These are phyloP conservation scores for Amphipyra tragopoginis DNA, from an alignment of 2,888 invertebrate species.

Conservation along the genomic window DNA sequence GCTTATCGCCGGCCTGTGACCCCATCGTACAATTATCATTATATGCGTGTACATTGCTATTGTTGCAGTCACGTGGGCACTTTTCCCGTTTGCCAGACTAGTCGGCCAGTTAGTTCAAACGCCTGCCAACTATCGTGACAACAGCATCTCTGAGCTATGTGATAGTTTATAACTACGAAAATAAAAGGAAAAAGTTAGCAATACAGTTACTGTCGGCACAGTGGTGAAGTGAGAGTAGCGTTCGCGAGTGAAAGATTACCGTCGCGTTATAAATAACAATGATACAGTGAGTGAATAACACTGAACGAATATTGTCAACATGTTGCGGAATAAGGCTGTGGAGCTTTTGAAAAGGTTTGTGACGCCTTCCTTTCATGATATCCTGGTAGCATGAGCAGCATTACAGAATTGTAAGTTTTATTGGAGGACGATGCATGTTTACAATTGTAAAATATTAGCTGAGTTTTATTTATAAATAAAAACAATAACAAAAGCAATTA, in stretches of 20 bases:
- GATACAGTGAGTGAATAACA: conserved; percentile 38
- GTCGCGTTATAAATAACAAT: conserved; percentile 33
- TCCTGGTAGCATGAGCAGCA: conserved; percentile 19
- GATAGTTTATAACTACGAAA: conserved; percentile 37
- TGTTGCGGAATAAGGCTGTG: conserved; percentile 71
- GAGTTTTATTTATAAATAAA: too few relatives aligned
- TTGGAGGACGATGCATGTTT: background rate
- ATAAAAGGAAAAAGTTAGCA: conserved; percentile 37
- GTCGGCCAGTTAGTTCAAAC: conserved; percentile 69
- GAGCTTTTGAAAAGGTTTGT: conserved; percentile 68
- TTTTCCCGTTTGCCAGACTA: conserved; percentile 67
- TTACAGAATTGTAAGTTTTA: background rate
- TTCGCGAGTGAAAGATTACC: conserved; percentile 32
- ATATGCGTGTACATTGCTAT: conserved; percentile 58
- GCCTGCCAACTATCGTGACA: conserved; percentile 76
- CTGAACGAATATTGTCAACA: conserved; percentile 56
- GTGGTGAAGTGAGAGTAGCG: conserved; percentile 47
- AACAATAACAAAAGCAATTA: too few relatives aligned
- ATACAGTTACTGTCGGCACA: conserved; percentile 9
- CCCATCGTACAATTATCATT: conserved; percentile 52
- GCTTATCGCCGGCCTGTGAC: conserved; percentile 57
- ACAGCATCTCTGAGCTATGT: conserved; percentile 65
- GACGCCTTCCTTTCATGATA: conserved; percentile 15
- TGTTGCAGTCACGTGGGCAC: conserved; percentile 73
- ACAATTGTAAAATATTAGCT: too few relatives aligned